phyloP scores from a whole-genome alignment of 2,797 vertebrate genomes.

The Cryptoprocta ferox region DNA sequence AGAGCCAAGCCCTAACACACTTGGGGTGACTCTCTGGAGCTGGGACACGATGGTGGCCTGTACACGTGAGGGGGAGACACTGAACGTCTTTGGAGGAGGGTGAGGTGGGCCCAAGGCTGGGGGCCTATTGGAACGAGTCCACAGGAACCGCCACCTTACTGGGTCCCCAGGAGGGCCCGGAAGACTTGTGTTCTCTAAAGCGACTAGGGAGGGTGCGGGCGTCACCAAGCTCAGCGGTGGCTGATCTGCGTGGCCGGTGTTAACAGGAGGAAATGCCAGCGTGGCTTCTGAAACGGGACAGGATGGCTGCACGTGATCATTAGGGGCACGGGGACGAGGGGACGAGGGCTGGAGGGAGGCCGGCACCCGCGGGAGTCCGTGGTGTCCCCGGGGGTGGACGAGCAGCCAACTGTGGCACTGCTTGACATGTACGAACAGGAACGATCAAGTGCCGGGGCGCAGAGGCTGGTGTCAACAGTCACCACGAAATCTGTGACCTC shows the following conservation, averaged over 20 bases:
- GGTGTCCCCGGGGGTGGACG: background rate
- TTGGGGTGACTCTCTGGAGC: background rate
- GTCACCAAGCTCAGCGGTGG: fast-evolving
- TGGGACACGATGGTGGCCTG: background rate
- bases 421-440: too few relatives aligned
- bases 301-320: fast-evolving
- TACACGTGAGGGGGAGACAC: background rate
- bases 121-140: background rate
- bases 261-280: fast-evolving
- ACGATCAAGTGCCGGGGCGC: fast-evolving
- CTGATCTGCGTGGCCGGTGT: background rate
- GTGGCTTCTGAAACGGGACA: background rate
- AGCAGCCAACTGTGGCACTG: fast-evolving
- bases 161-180: background rate
- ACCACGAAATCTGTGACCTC: fast-evolving
- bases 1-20: background rate
- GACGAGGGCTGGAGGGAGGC: background rate
- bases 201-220: background rate
- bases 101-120: background rate
- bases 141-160: background rate
- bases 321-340: background rate
- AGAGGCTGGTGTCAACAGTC: background rate
- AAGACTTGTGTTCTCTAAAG: too few relatives aligned
- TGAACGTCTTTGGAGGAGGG: too few relatives aligned
- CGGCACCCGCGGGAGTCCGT: background rate